These are phyloP conservation scores for Calypte anna DNA, from an alignment of 2,113 vertebrate species.

Conservation along the genomic window DNA sequence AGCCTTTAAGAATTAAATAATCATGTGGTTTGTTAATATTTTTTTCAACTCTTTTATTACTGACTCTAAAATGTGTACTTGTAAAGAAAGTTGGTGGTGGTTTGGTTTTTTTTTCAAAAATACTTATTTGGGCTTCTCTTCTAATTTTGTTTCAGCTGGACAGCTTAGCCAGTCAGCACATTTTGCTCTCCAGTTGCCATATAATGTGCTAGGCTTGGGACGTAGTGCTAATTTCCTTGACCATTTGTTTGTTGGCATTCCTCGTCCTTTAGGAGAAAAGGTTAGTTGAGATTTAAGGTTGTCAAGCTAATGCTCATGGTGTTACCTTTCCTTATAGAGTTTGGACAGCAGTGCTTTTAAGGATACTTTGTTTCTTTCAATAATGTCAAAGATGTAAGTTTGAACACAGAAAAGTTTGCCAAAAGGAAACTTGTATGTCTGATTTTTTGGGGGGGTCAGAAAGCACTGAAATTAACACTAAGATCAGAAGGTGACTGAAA, in stretches of 20 bases:
- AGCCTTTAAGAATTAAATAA: neutral
- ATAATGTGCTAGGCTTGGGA: constrained; percentile 93
- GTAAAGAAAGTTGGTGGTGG: neutral
- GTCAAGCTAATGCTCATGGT: neutral
- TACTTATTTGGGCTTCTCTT: neutral
- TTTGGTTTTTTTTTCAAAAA: neutral
- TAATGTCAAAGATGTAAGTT: neutral
- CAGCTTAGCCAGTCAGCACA: constrained; percentile 97
- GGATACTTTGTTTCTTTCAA: neutral
- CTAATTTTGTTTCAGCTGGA: constrained; percentile 80
- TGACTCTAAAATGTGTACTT: neutral
- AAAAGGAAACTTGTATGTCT: neutral
- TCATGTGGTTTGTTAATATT: neutral
- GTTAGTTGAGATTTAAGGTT: constrained; percentile 64
- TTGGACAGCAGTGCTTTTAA: neutral
- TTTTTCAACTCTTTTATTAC: neutral
- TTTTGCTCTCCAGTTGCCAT: constrained; percentile 93
- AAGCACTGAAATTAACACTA: neutral
- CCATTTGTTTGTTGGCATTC: constrained; percentile 94
- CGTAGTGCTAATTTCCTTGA: constrained; percentile 97
- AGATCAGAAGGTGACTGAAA: neutral
- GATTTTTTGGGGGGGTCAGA: fast-evolving
- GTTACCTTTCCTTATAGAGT: neutral
- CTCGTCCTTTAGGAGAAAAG: constrained; percentile 85
- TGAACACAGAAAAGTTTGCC: neutral